phyloP scores from a whole-genome alignment of 2,888 invertebrate species.

The Pristionchus arcanus region DNA sequence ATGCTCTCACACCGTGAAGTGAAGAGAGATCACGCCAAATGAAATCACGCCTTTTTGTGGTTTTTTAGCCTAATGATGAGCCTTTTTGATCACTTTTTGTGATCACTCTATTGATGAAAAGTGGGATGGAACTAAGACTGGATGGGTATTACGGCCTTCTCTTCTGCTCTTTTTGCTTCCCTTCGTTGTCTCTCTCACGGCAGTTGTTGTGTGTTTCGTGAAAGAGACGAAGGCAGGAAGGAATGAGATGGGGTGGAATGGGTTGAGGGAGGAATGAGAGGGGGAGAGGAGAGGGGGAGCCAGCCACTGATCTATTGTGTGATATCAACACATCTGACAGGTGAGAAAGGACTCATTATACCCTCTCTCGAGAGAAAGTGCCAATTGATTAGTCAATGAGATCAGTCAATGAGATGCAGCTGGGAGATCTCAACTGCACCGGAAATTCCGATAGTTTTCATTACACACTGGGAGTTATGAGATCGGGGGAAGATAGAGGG shows the following conservation, averaged over 20 bases:
- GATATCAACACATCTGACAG: slow-evolving; percentile 45
- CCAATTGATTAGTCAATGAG: slow-evolving; percentile 6
- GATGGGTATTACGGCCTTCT: background rate
- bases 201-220: slow-evolving; percentile 53
- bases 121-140: background rate
- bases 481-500: background rate
- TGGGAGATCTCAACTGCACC: background rate
- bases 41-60: too few species aligned
- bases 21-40: too few species aligned
- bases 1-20: too few species aligned
- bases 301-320: slow-evolving; percentile 48
- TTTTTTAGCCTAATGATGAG: too few species aligned
- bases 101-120: background rate
- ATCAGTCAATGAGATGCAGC: background rate
- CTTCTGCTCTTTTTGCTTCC: slow-evolving; percentile 34
- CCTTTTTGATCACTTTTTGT: too few species aligned
- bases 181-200: slow-evolving; percentile 48
- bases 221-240: slow-evolving; percentile 26
- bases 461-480: slow-evolving; percentile 11
- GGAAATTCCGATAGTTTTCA: background rate
- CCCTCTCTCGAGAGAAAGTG: background rate
- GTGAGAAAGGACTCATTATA: slow-evolving; percentile 45
- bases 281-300: background rate
- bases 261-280: slow-evolving; percentile 12
- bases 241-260: slow-evolving; percentile 34